A percentile compares a stretch with the other conserved stretches of the same genome.
phyloP scores from a whole-genome alignment of 2,888 invertebrate species.

The Netelia fuscicornis region DNA sequence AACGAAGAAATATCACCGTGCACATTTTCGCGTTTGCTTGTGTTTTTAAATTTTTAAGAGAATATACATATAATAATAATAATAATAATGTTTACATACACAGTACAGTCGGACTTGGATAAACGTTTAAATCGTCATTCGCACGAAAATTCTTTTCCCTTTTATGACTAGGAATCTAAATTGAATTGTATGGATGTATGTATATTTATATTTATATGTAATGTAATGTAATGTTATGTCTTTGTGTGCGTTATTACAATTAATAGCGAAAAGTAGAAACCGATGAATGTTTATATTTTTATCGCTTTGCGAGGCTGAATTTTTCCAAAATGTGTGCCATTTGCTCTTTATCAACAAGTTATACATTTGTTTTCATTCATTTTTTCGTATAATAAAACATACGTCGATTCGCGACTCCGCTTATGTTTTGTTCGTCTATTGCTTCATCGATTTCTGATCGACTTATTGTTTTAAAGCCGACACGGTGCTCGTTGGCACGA shows the following conservation, averaged over 20 bases:
- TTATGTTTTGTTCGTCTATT: conserved; percentile 34
- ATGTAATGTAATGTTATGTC: neutral
- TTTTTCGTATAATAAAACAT: conserved; percentile 29
- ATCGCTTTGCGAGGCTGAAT: conserved; percentile 11
- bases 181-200: conserved; percentile 48
- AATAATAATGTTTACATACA: conserved; percentile 61
- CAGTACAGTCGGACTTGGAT: conserved; percentile 62
- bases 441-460: conserved; percentile 58
- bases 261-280: conserved; percentile 47
- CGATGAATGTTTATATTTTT: conserved; percentile 20
- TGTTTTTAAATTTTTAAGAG: conserved; percentile 19
- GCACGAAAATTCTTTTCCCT: conserved; percentile 49
- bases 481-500: no score
- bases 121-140: conserved; percentile 61
- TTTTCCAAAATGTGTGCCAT: neutral
- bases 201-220: neutral
- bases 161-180: conserved; percentile 64
- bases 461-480: conserved; percentile 32
- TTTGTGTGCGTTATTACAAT: conserved; percentile 7
- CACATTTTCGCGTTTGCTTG: conserved; percentile 44
- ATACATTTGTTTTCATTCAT: neutral
- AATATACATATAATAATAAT: conserved; percentile 60
- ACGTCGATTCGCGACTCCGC: conserved; percentile 18
- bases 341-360: neutral
- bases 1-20: conserved; percentile 59